Evolutionary conservation across 2,113 vertebrate genomes (phyloP).

Genomic region (Suricata suricatta): DNA sequence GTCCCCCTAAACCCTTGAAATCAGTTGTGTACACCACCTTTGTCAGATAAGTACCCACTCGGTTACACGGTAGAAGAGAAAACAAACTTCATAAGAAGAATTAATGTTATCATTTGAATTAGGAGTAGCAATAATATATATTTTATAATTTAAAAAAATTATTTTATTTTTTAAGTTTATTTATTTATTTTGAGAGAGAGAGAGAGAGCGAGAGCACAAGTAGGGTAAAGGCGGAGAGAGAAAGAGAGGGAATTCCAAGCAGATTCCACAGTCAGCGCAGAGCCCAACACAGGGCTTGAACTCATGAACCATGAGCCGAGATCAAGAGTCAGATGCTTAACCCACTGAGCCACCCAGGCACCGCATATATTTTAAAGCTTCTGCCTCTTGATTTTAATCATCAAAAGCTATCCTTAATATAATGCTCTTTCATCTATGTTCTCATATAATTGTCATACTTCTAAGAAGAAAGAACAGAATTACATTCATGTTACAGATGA

Average conservation of each 20-base stretch:
- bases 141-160: neutral
- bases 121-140: neutral
- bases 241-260: no score
- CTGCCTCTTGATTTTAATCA: neutral
- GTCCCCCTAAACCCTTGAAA: neutral
- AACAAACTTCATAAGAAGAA: neutral
- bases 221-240: no score
- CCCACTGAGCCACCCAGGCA: no score
- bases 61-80: neutral
- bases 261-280: no score
- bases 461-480: neutral
- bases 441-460: neutral
- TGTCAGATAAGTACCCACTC: neutral
- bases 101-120: neutral
- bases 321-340: no score
- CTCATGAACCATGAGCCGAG: no score
- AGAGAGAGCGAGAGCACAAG: no score
- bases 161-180: no score
- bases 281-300: no score
- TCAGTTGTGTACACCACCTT: neutral
- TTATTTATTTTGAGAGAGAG: no score
- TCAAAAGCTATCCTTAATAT: constrained; percentile 1
- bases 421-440: neutral
- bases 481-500: neutral
- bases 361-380: neutral